A percentile compares a stretch with the other conserved stretches of the same genome.
Conservation (phyloP, 2,888 invertebrate genomes). For the Argynnis bischoffii region DNA sequence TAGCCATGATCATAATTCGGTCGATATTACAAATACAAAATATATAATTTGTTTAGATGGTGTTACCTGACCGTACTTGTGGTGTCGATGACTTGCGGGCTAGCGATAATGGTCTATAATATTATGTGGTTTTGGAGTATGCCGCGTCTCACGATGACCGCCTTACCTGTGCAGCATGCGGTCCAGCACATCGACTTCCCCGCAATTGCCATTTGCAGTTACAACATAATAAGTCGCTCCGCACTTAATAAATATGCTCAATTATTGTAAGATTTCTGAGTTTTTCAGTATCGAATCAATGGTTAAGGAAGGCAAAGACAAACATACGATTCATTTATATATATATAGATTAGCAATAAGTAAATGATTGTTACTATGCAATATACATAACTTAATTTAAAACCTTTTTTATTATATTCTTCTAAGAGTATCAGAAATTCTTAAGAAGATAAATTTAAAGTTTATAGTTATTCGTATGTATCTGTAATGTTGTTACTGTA, state of each 20-base stretch:
- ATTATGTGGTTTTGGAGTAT: constrained; percentile 9
- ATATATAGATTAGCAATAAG: too few relatives aligned
- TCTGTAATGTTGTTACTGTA: too few relatives aligned
- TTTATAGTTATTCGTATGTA: too few relatives aligned
- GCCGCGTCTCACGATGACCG: constrained; percentile 50
- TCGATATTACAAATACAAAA: not conserved
- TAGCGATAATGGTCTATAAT: constrained; percentile 23
- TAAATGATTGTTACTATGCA: too few relatives aligned
- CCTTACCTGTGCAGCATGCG: constrained; percentile 59
- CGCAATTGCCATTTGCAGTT: constrained; percentile 82
- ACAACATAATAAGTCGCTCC: constrained; percentile 72
- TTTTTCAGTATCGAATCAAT: too few relatives aligned
- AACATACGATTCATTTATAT: too few relatives aligned
- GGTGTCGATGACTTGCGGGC: constrained; percentile 27
- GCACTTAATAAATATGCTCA: constrained; percentile 54
- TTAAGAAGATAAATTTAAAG: too few relatives aligned
- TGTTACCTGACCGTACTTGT: constrained; percentile 31
- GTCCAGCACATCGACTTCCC: constrained; percentile 80
- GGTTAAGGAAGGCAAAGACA: too few relatives aligned
- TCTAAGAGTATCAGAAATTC: too few relatives aligned
- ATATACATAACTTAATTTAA: too few relatives aligned
- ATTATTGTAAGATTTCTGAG: constrained; percentile 56
- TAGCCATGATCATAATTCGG: too few relatives aligned
- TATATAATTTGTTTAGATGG: constrained; percentile 22
- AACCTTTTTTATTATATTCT: too few relatives aligned